phyloP scores from a whole-genome alignment of 2,888 invertebrate species.

The Orthosia gracilis region DNA sequence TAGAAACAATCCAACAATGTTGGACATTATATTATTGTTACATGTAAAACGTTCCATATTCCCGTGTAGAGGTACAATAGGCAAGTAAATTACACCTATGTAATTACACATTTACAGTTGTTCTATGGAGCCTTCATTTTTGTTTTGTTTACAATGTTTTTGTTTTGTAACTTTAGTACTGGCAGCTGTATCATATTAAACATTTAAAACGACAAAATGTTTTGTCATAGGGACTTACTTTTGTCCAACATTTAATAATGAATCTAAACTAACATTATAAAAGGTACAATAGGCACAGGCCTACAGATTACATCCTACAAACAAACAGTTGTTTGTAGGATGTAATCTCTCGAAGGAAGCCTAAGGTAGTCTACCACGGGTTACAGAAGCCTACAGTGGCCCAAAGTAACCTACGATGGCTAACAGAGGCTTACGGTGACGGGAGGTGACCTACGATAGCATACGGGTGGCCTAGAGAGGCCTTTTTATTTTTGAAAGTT shows the following conservation, averaged over 20 bases:
- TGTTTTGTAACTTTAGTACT: background rate
- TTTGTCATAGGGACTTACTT: background rate
- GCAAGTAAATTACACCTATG: constrained; percentile 19
- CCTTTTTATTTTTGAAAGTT: background rate
- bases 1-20: constrained; percentile 18
- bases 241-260: background rate
- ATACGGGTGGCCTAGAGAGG: no score
- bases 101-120: constrained; percentile 13
- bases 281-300: no score
- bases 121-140: constrained; percentile 13
- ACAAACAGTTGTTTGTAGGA: background rate
- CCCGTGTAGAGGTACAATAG: background rate
- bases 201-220: background rate
- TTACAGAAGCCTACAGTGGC: no score
- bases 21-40: constrained; percentile 11
- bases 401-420: no score
- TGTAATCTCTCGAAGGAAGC: background rate
- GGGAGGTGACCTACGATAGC: no score
- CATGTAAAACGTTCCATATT: constrained; percentile 28
- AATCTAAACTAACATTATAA: background rate
- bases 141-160: constrained; percentile 15
- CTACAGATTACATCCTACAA: no score
- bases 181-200: background rate
- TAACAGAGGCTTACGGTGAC: no score
- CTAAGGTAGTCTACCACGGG: no score